Base-by-base conservation (phyloP, 1,140 invertebrate genomes). In the Nilaparvata lugens region DNA sequence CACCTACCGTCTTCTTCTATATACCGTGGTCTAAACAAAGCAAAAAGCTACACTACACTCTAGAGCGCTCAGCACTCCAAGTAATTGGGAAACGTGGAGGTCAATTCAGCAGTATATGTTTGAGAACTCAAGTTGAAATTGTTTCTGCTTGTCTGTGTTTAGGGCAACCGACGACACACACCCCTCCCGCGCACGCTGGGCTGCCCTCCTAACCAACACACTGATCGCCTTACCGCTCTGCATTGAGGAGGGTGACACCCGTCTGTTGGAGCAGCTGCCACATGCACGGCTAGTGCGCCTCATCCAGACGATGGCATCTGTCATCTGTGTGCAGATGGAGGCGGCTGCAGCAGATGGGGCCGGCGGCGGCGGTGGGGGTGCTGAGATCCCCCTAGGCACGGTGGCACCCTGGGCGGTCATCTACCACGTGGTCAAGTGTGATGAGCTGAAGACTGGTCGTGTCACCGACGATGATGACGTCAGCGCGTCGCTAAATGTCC, bases 401-500 rank as follows among this genome's bases (percentile, higher is more conserved):
- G 78, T 90, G 6, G 69, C 80, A n/a, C 87, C 89, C 13, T 94
- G 90, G 90, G 86, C 91, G 56, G 73, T 94, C 45, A 75, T 95
- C 59, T 88, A 93, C 75, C 83, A 83, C 65, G 80, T 92, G 63
- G 74, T 92, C 25, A 80, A 84, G 70, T 78, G 81, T 60, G 14
- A 42, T 13, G 28, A 54, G 48, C 25, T 56, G 13, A 40, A 56
- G 24, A 25, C 7, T n/a, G 19, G 40, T 13, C 24, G 35, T 3
- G 31, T n/a, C 3, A 51, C 38, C 7, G 60, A 62, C 28, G 62
- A 64, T 31, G 62, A 61, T 18, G 42, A 61, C 23, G 25, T 91
- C 24, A 88, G 88, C 6, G 76, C 84, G 14, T 91, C 91, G 4
- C 74, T 93, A 1, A 81, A 85, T 73, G 78, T 95, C 51, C 76